Percentiles rank a stretch among this genome's conserved stretches.
Conservation (phyloP, 2,888 invertebrate species). For the Caenorhabditis sp. region DNA sequence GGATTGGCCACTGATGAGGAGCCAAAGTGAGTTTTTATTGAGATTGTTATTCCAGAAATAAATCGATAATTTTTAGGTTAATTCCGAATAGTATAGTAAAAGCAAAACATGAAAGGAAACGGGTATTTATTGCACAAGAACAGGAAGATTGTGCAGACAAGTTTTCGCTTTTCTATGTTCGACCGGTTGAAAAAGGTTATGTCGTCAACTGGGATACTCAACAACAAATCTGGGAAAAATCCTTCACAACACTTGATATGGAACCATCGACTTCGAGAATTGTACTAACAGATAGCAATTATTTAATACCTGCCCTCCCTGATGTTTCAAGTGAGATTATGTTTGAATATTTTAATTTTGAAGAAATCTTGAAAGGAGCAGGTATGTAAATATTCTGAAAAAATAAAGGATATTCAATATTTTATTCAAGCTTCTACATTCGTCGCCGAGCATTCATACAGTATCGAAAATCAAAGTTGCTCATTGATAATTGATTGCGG, state of each 20-base stretch:
- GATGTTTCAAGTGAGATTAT: slow-evolving; percentile 94
- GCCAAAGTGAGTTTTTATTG: slow-evolving; percentile 19
- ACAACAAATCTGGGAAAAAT: slow-evolving; percentile 90
- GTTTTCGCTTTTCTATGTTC: slow-evolving; percentile 89
- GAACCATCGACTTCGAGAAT: slow-evolving; percentile 79
- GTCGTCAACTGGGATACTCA: slow-evolving; percentile 92
- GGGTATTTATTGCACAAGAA: slow-evolving; percentile 91
- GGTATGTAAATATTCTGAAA: no score
- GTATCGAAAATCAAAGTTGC: slow-evolving; percentile 74
- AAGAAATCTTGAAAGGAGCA: slow-evolving; percentile 76
- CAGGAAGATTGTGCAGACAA: slow-evolving; percentile 95
- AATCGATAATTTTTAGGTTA: slow-evolving; percentile 69
- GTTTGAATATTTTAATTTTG: slow-evolving; percentile 95
- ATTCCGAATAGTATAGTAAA: slow-evolving; percentile 97
- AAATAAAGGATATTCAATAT: no score
- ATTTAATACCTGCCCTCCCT: slow-evolving; percentile 89
- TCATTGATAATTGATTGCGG: slow-evolving; percentile 90
- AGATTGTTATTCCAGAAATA: not conserved
- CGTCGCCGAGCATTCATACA: slow-evolving; percentile 77
- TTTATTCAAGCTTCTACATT: slow-evolving; percentile 83
- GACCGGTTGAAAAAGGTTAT: slow-evolving; percentile 86
- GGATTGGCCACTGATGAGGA: slow-evolving; percentile 37
- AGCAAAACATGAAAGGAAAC: slow-evolving; percentile 91
- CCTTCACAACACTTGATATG: slow-evolving; percentile 77
- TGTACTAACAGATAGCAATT: slow-evolving; percentile 90